Base-by-base conservation (phyloP, 1,140 invertebrate genomes). In the Oryzaephilus surinamensis region DNA sequence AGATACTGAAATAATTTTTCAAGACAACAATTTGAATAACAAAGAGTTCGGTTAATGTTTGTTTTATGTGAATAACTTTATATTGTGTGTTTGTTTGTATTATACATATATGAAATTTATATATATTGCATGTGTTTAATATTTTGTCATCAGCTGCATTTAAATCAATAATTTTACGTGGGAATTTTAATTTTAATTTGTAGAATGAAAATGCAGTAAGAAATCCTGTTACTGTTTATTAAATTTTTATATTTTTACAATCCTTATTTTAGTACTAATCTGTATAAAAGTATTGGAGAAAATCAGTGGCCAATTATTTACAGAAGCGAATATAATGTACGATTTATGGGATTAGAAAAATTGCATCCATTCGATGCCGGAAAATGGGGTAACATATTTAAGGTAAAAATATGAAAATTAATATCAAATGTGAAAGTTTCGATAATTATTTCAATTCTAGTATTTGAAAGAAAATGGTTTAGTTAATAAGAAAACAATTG, bases 301-400 rank as follows among this genome's bases (percentile, higher is more conserved):
- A 58, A 62, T 34, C 56, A 74, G 49, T 71, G 73, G 63, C 84
- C 86, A 4, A 77, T 91, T 41, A 72, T 91, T 2, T 91, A 87
- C 58, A 67, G 75, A 37, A 59, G 72, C 17, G 71, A 80, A 35
- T 92, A 92, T 60, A 84, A 89, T 64, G 85, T 92, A 38, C 69
- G 70, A n/a, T 84, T 89, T 57, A 65, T 71, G 51, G 82, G 83
- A 13, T 62, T 91, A 29, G 83, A 91, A 63, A 85, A 79, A 56
- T 65, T 87, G 11, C 87, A 91, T 70, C 79, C 85, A n/a, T 91
- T 92, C 64, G 87, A 92, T 73, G 73, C 86, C 2, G 72, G 72
- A 46, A 92, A 91, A 70, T 91, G 87, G 80, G 74, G 75, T 33
- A 76, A 79, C 57, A 76, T 91, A 55, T 52, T 45, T 40, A 48